Evolutionary conservation across 1,140 invertebrate genomes (phyloP).

Genomic region (Octopus bimaculoides): DNA sequence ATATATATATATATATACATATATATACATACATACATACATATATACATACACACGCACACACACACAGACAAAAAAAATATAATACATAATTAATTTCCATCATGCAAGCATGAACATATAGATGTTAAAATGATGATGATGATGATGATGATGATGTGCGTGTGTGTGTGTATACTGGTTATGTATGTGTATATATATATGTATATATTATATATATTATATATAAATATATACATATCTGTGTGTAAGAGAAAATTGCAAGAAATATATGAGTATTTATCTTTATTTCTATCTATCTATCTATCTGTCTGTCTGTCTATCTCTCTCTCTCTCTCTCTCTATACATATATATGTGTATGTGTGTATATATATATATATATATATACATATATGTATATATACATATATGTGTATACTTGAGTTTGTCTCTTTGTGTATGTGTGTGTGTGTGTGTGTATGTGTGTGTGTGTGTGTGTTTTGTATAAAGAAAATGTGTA

Average conservation of each 20-base stretch:
- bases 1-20: not conserved
- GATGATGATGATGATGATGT: no score
- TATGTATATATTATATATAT: slow-evolving; percentile 2
- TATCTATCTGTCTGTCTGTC: not conserved
- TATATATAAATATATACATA: slow-evolving; percentile 3
- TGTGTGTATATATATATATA: slow-evolving; percentile 5
- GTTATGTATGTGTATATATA: not conserved
- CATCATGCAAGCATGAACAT: no score
- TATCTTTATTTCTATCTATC: slow-evolving; percentile 8
- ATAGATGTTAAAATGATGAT: no score
- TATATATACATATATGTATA: slow-evolving; percentile 5
- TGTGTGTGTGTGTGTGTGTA: not conserved
- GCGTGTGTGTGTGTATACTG: not conserved
- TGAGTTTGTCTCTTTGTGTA: not conserved
- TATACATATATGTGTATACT: not conserved
- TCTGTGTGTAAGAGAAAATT: not conserved
- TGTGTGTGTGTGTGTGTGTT: not conserved
- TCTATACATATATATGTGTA: not conserved
- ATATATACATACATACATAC: not conserved
- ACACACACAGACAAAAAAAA: no score
- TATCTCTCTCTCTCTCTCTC: not conserved
- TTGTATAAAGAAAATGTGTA: no score
- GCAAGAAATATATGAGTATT: not conserved
- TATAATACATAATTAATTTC: no score
- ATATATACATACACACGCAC: not conserved